Conservation (phyloP, 1,140 invertebrate genomes). For the Camponotus floridanus region DNA sequence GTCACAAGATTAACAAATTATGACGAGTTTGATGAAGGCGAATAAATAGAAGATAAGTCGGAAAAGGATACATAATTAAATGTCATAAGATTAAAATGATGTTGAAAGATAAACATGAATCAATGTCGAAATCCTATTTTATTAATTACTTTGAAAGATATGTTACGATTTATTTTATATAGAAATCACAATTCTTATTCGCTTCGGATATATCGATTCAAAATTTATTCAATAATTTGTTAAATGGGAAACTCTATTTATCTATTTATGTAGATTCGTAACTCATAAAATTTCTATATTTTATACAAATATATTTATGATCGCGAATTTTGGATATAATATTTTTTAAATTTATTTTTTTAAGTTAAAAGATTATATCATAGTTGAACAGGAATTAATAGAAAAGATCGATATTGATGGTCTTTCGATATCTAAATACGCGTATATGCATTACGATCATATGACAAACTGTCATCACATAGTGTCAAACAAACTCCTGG, state of each 20-base stretch:
- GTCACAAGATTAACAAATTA: not conserved
- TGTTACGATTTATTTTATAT: not conserved
- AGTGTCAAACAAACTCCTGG: slow-evolving; percentile 34
- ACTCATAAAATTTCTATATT: not conserved
- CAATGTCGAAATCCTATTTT: not conserved
- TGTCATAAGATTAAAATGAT: not conserved
- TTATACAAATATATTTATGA: not conserved
- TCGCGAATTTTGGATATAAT: not conserved
- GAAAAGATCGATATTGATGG: not conserved
- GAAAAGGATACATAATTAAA: slow-evolving; percentile 26
- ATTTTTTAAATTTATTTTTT: not conserved
- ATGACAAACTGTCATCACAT: slow-evolving; percentile 57
- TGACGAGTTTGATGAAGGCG: not conserved
- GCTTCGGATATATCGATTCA: not conserved
- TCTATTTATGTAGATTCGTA: not conserved
- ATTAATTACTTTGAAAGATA: not conserved
- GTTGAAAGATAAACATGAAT: not conserved
- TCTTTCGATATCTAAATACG: slow-evolving; percentile 5
- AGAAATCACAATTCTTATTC: not conserved
- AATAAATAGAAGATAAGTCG: slow-evolving; percentile 41
- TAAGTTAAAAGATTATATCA: not conserved
- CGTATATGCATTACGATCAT: slow-evolving; percentile 16
- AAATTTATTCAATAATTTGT: not conserved
- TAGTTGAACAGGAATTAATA: slow-evolving; percentile 17
- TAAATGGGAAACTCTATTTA: too few species aligned